These are phyloP conservation scores for Atherinosoma microstoma DNA, from an alignment of 2,797 vertebrate species.

Conservation along the genomic window DNA sequence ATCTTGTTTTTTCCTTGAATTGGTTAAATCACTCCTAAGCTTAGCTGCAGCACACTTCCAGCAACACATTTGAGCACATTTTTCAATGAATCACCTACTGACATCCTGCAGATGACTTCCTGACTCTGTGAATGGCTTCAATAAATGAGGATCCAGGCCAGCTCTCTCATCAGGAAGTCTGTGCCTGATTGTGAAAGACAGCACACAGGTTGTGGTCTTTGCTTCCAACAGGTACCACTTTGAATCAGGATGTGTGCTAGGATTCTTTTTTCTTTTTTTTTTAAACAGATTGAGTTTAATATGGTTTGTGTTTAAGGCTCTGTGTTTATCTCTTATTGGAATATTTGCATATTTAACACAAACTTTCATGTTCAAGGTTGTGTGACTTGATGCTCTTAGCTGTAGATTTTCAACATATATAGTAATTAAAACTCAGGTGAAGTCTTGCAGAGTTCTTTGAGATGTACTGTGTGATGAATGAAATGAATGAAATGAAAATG, in stretches of 20 bases:
- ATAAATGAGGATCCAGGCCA: constrained; percentile 21
- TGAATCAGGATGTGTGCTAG: background rate
- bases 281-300: background rate
- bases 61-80: constrained; percentile 36
- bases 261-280: background rate
- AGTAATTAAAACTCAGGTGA: background rate
- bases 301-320: background rate
- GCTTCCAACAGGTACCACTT: background rate
- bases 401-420: background rate
- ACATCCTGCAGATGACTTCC: constrained; percentile 46
- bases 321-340: background rate
- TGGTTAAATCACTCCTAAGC: constrained; percentile 34
- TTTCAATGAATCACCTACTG: constrained; percentile 50
- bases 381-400: background rate
- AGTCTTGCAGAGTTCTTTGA: background rate
- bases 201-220: constrained; percentile 11
- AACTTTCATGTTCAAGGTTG: background rate
- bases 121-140: constrained; percentile 31
- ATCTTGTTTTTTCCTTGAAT: constrained; percentile 42
- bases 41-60: constrained; percentile 27
- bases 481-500: too few species aligned
- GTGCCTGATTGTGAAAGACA: constrained; percentile 33
- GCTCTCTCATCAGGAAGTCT: constrained; percentile 15
- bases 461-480: too few species aligned
- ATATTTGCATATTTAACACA: background rate